Conservation (phyloP, 2,797 vertebrate species). For the Coreius guichenoti region DNA sequence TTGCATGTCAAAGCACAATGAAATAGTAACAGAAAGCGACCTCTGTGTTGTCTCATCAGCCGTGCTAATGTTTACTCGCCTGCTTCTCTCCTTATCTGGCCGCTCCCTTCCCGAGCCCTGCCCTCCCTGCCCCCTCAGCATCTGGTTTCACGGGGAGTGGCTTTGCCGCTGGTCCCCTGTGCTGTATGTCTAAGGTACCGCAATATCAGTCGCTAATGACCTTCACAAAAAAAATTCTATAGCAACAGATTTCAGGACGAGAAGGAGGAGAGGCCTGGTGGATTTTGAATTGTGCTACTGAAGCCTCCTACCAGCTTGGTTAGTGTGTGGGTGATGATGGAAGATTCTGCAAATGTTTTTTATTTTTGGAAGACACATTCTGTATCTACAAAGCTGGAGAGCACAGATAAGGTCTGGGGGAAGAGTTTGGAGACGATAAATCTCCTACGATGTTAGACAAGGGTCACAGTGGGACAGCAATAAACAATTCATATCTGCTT, state of each 20-base stretch:
- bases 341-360: slow-evolving; percentile 2
- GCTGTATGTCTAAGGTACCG: slow-evolving; percentile 3
- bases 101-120: slow-evolving; percentile 20
- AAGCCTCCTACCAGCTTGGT: slow-evolving; percentile 1
- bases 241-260: slow-evolving; percentile 31
- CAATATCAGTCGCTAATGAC: slow-evolving; percentile 31
- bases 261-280: not conserved
- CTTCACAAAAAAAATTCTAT: slow-evolving; percentile 11
- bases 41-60: slow-evolving; percentile 19
- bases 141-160: slow-evolving; percentile 45
- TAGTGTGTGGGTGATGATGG: slow-evolving; percentile 32
- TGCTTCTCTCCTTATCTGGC: slow-evolving; percentile 35
- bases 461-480: slow-evolving; percentile 20
- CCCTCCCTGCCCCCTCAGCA: slow-evolving; percentile 23
- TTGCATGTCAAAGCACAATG: slow-evolving; percentile 37
- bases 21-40: slow-evolving; percentile 12
- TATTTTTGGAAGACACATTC: slow-evolving; percentile 1
- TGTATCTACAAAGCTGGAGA: slow-evolving; percentile 39
- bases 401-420: slow-evolving; percentile 47
- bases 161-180: slow-evolving; percentile 34
- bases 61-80: slow-evolving; percentile 39
- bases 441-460: slow-evolving; percentile 39
- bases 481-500: slow-evolving; percentile 42
- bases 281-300: slow-evolving; percentile 4
- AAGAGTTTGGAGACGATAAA: slow-evolving; percentile 47